phyloP scores from a whole-genome alignment of 1,140 invertebrate genomes.

The Lethocerus indicus region DNA sequence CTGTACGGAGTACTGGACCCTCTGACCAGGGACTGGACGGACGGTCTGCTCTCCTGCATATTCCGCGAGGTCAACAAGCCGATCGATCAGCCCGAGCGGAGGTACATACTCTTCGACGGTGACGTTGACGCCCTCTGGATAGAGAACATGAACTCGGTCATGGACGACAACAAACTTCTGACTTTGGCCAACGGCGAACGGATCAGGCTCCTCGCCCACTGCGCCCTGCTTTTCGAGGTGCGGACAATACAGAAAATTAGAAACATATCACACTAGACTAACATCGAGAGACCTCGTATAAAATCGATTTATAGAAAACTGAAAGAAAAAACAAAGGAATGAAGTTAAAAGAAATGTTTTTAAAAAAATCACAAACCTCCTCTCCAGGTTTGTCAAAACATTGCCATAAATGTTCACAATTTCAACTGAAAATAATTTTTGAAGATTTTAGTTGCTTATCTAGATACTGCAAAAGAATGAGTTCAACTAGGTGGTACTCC shows the following conservation, averaged over 20 bases:
- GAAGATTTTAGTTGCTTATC: too few species aligned
- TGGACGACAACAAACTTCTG: slow-evolving; percentile 83
- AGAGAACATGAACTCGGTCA: slow-evolving; percentile 92
- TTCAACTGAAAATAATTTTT: too few species aligned
- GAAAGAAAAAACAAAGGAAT: too few species aligned
- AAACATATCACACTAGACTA: too few species aligned
- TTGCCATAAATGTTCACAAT: too few species aligned
- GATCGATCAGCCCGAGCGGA: slow-evolving; percentile 42
- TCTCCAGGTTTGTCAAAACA: too few species aligned
- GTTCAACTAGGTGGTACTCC: too few species aligned
- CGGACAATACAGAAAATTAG: slow-evolving; percentile 8
- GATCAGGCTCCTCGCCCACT: slow-evolving; percentile 63
- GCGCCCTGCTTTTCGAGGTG: slow-evolving; percentile 75
- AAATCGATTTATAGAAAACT: too few species aligned
- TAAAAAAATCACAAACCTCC: too few species aligned
- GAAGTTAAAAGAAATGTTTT: too few species aligned
- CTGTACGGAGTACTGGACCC: slow-evolving; percentile 80
- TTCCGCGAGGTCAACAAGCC: slow-evolving; percentile 77
- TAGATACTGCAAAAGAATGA: too few species aligned
- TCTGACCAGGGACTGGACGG: slow-evolving; percentile 74
- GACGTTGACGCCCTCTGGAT: slow-evolving; percentile 89
- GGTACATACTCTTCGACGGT: slow-evolving; percentile 80
- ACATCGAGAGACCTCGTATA: too few species aligned
- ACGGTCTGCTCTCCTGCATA: slow-evolving; percentile 76
- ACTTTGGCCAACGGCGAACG: slow-evolving; percentile 81